A percentile compares a stretch with the other conserved stretches of the same genome.
Conservation (phyloP, 2,797 vertebrate genomes). For the Pseudocheirus occidentalis region DNA sequence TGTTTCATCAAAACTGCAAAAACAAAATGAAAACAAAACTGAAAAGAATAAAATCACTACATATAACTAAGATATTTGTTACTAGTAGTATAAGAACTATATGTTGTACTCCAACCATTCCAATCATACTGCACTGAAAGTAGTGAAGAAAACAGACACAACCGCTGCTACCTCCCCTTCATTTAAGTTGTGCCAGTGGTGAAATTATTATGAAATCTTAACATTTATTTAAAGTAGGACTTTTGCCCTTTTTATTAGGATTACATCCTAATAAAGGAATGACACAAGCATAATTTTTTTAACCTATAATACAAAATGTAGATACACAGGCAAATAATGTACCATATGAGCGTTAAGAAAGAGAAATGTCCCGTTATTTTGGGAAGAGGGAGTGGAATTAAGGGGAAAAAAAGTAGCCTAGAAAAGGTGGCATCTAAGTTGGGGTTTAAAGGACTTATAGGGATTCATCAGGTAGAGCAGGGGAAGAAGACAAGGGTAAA, state of each 20-base stretch:
- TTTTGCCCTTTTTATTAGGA: not conserved
- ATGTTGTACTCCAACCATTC: not conserved
- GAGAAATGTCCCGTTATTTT: not conserved
- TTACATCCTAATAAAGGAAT: not conserved
- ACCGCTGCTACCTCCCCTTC: not conserved
- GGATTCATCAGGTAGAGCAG: not conserved
- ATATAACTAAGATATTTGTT: not conserved
- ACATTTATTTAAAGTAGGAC: not conserved
- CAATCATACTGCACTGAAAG: not conserved
- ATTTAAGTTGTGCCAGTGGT: not conserved
- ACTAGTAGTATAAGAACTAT: not conserved
- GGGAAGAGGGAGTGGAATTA: not conserved
- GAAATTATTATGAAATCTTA: not conserved
- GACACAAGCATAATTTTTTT: not conserved
- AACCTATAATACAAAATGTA: not conserved
- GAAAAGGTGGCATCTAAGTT: not conserved
- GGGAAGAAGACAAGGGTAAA: not conserved
- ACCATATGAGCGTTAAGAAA: not conserved
- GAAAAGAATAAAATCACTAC: not conserved
- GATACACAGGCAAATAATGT: not conserved
- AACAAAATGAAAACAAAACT: constrained; percentile 65
- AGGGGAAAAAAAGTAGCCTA: not conserved
- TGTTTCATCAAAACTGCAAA: constrained; percentile 94
- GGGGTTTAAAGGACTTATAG: not conserved
- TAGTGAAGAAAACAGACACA: not conserved